Conservation (phyloP, 2,797 vertebrate species). For the Sebastes elongatus region DNA sequence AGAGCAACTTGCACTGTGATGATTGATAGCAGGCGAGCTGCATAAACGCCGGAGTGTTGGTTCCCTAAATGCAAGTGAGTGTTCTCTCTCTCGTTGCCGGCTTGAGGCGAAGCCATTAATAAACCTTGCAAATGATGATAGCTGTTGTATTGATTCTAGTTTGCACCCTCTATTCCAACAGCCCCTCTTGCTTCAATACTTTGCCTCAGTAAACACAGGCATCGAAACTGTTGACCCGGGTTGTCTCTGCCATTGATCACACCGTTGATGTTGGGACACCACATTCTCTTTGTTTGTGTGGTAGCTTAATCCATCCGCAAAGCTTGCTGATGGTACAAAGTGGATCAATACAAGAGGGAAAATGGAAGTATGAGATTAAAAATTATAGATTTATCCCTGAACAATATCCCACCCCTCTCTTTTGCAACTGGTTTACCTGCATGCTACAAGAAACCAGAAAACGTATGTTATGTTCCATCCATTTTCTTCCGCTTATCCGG, state of each 20-base stretch:
- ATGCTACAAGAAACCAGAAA: background rate
- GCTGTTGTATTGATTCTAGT: slow-evolving; percentile 76
- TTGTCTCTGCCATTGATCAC: slow-evolving; percentile 71
- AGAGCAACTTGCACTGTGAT: slow-evolving; percentile 56
- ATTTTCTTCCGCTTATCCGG: too few relatives aligned
- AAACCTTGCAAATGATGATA: slow-evolving; percentile 78
- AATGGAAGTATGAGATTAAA: slow-evolving; percentile 56
- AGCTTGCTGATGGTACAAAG: slow-evolving; percentile 45
- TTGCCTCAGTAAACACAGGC: slow-evolving; percentile 75
- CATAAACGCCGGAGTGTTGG: slow-evolving; percentile 56
- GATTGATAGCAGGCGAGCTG: slow-evolving; percentile 71
- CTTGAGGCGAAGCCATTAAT: slow-evolving; percentile 73
- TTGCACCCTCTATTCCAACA: slow-evolving; percentile 58
- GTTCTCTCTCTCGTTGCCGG: slow-evolving; percentile 59
- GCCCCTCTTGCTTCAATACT: slow-evolving; percentile 59
- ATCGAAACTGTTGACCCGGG: slow-evolving; percentile 65
- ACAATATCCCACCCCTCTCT: background rate
- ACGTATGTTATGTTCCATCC: too few relatives aligned
- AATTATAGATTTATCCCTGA: slow-evolving; percentile 44
- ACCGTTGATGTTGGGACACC: slow-evolving; percentile 54
- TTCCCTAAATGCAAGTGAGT: slow-evolving; percentile 76
- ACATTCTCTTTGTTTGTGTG: slow-evolving; percentile 53
- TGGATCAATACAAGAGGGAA: slow-evolving; percentile 55
- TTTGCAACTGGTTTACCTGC: slow-evolving; percentile 1
- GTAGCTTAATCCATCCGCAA: slow-evolving; percentile 60